These are phyloP conservation scores for Adineta ricciae DNA, from an alignment of 2,888 invertebrate species.

Conservation along the genomic window DNA sequence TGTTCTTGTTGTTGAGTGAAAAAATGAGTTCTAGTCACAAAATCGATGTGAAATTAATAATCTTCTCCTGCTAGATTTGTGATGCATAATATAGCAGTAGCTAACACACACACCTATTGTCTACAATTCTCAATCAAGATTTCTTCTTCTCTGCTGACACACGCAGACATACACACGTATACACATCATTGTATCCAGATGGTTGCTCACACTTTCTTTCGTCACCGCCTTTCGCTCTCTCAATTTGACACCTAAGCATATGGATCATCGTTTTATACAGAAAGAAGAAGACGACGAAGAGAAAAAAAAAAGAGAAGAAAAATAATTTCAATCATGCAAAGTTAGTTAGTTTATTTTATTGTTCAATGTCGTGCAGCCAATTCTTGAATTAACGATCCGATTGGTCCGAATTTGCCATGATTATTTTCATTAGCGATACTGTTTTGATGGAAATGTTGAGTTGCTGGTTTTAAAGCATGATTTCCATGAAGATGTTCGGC, in stretches of 20 bases:
- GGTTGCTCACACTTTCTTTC: background rate
- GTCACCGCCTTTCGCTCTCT: background rate
- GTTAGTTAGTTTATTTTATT: background rate
- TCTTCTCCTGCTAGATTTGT: background rate
- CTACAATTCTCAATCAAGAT: conserved; percentile 4
- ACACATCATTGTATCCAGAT: background rate
- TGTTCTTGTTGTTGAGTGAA: background rate
- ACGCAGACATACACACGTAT: background rate
- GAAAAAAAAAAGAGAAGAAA: background rate
- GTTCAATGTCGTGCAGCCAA: background rate
- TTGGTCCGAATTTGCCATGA: background rate
- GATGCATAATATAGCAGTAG: background rate
- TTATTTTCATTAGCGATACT: background rate
- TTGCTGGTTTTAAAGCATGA: background rate
- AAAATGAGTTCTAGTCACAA: conserved; percentile 12
- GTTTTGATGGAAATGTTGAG: background rate
- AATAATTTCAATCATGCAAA: background rate
- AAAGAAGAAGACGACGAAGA: background rate
- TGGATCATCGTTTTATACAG: conserved; percentile 9
- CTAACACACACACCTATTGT: conserved; percentile 2
- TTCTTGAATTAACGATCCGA: background rate
- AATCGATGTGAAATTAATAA: conserved; percentile 9
- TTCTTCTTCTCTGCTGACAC: background rate
- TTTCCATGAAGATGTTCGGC: conserved; percentile 18
- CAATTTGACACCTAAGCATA: conserved; percentile 3